Base-by-base conservation (phyloP, 2,113 vertebrate genomes). In the Sakesphorus luctuosus region DNA sequence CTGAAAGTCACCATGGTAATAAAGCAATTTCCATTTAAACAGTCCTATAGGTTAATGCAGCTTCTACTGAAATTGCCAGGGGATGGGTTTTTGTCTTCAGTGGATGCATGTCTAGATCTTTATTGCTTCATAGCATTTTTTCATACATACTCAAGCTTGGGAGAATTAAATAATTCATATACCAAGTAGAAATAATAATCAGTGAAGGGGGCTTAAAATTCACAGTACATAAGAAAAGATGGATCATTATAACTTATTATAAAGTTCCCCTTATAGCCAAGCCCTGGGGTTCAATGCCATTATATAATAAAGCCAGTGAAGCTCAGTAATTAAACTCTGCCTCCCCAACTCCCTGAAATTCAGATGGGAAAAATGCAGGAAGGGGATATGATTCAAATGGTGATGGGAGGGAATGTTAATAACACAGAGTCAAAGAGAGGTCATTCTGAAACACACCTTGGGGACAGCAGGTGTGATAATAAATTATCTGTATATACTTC, bases 381-480 rank as follows among this genome's bases (percentile, higher is more conserved):
- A 95, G 50, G 66, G 61, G 19, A 78, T 89, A 87, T 75, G 76
- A 89, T 84, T 81, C 84, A 84, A 77, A 89, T 63, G 49, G 25
- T 84, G 52, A 84, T 95, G 61, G n/a, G 56, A 92, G 21, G 29
- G 85, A 95, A 84, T 68, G n/a, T 44, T 87, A 87, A 91, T 92
- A 75, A 72, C 55, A 49, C 12, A 8, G 29, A 92, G 69, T 72
- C 85, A 93, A 90, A 88, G 38, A 87, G 31, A 81, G 86, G 88
- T 94, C 73, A 82, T 78, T 94, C 73, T 68, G 68, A 93, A 96
- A 87, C 80, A 78, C 58, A 84, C 65, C 73, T 90, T 89, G 66
- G 88, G 62, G 93, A 90, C 59, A 82, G 52, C 68, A 94, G 90
- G 76, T 94, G 76, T 62, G 66, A 61, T 72, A 78, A 93, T 95